phyloP scores from a whole-genome alignment of 2,113 vertebrate genomes.

The Xenopus tropicalis region DNA sequence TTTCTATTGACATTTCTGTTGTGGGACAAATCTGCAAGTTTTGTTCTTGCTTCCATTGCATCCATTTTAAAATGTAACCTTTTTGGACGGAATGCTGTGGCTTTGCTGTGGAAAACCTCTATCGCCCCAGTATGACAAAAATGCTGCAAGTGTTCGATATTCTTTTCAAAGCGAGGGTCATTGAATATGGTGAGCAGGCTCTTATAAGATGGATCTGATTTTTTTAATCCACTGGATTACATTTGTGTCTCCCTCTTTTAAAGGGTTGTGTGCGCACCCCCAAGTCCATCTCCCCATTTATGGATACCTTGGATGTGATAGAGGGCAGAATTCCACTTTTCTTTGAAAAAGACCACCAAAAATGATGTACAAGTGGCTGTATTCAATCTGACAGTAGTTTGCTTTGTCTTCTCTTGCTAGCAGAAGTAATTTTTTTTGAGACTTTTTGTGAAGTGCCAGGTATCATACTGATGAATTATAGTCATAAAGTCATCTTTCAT shows the following conservation, averaged over 20 bases:
- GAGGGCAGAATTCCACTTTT: slow-evolving; percentile 1
- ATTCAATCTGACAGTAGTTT: slow-evolving; percentile 7
- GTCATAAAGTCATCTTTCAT: neutral
- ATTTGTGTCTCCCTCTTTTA: neutral
- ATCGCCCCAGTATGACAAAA: neutral
- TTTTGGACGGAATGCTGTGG: neutral
- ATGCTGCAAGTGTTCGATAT: neutral
- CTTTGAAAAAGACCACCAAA: slow-evolving; percentile 12
- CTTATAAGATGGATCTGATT: neutral
- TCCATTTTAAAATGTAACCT: neutral
- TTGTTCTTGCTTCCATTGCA: neutral
- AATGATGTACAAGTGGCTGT: slow-evolving; percentile 5
- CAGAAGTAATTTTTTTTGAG: neutral
- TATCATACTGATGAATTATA: slow-evolving; percentile 10
- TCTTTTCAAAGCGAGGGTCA: neutral
- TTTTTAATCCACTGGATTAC: neutral
- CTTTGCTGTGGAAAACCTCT: neutral
- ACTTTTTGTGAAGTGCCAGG: slow-evolving; percentile 6
- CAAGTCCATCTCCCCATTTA: neutral
- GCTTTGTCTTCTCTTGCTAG: slow-evolving; percentile 5
- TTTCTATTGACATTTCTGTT: neutral
- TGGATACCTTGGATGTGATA: slow-evolving; percentile 4
- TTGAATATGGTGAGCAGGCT: neutral
- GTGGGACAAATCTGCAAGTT: neutral
- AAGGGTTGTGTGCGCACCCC: too few species aligned